Base-by-base conservation (phyloP, 1,140 invertebrate species). In the Diploscapter pachys region DNA sequence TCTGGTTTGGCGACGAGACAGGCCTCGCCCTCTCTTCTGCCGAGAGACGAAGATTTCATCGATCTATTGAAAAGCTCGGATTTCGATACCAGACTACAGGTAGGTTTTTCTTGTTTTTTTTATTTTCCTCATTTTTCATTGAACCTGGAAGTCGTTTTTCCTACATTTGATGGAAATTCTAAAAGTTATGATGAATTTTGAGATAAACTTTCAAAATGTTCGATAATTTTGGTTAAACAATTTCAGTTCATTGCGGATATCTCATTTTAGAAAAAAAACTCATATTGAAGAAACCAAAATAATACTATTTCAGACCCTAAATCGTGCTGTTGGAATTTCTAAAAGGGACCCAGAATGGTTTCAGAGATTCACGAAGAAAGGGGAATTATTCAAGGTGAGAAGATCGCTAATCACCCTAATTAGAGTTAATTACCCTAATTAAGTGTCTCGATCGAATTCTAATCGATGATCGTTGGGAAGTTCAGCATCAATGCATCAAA, bases 401-500 rank as follows among this genome's bases (percentile, higher is more conserved):
- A 31, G 31, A 31, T 31, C 31, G 31, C 31, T 31, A 31, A 31
- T 31, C 31, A 31, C 31, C 31, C 31, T 31, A 31, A 31, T 31
- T 31, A 31, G 31, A 31, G 31, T 1, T 31, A 31, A 31, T 31
- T 31, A 31, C 31, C 31, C 31, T 31, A 31, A 31, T 31, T 31
- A 31, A 31, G 31, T 31, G 31, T 54, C 51, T 78, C 57, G 76
- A 78, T 53, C 76, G 68, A 57, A 75, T 78, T 4, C 67, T 78
- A 51, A n/a, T 52, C 48, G 76, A 78, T 61, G 73, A 75, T 66
- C 63, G 73, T 61, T 78, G 76, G 76, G 76, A 78, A 70, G 65
- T 78, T 63, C 76, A 78, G 57, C 76, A 78, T 65, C 75, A 76
- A 51, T 75, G 72, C 48, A 76, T 76, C 5, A 75, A 74, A 63